Evolutionary conservation across 1,140 invertebrate genomes (phyloP).

Genomic region (Drosophila nigrodunni): DNA sequence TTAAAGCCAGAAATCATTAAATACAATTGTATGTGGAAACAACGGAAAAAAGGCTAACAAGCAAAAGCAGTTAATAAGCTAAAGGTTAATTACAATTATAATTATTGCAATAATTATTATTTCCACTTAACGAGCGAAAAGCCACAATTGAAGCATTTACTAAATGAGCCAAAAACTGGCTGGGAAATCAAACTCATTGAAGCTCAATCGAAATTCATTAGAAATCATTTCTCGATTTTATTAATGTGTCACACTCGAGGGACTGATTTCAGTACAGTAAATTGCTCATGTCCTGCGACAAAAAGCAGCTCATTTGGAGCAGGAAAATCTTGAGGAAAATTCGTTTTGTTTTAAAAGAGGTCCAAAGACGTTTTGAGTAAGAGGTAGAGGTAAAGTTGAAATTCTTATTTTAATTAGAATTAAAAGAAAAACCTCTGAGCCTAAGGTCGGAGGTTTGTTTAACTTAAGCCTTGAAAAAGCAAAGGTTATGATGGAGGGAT

Average conservation of each 20-base stretch:
- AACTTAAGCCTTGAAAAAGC: too few species aligned
- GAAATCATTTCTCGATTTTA: not conserved
- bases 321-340: too few species aligned
- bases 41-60: not conserved
- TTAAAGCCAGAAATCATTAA: not conserved
- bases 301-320: not conserved
- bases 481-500: too few species aligned
- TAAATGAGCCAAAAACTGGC: not conserved
- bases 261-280: not conserved
- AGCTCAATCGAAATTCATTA: conserved; percentile 1
- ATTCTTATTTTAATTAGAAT: too few species aligned
- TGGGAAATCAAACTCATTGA: not conserved
- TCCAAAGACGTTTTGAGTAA: too few species aligned
- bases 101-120: conserved; percentile 5
- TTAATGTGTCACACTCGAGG: not conserved
- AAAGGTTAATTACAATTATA: not conserved
- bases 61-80: not conserved
- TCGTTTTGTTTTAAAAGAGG: too few species aligned
- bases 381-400: too few species aligned
- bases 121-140: not conserved
- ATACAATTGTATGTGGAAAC: not conserved
- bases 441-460: too few species aligned
- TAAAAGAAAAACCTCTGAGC: too few species aligned
- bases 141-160: not conserved
- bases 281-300: not conserved